phyloP scores from a whole-genome alignment of 2,113 vertebrate genomes.

The Amazona vittata region DNA sequence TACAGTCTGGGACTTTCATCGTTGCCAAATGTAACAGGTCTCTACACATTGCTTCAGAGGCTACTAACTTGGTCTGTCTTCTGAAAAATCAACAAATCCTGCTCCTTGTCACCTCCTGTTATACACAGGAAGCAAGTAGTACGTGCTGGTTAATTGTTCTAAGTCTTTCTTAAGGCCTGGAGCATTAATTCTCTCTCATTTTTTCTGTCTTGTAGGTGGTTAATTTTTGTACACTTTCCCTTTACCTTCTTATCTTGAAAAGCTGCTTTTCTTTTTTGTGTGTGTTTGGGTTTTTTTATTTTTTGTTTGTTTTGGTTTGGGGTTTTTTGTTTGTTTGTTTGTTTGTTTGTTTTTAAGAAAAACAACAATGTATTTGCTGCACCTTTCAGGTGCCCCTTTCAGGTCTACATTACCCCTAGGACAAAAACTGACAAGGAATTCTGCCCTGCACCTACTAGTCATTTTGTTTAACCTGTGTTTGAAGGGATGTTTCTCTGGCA shows the following conservation, averaged over 20 bases:
- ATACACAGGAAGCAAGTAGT: fast-evolving
- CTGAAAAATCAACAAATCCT: background rate
- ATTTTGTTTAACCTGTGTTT: background rate
- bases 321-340: too few relatives aligned
- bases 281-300: background rate
- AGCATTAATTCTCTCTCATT: background rate
- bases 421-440: background rate
- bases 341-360: background rate
- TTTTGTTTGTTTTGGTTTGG: background rate
- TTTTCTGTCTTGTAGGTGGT: background rate
- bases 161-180: background rate
- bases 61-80: background rate
- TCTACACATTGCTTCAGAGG: background rate
- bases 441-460: background rate
- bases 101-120: background rate
- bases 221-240: background rate
- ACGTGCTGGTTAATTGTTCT: background rate
- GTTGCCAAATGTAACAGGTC: background rate
- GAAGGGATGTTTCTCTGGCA: background rate
- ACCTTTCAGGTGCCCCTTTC: background rate
- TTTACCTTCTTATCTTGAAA: background rate
- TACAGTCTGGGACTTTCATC: background rate
- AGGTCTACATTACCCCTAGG: background rate
- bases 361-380: background rate
- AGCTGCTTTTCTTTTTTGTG: background rate